A percentile compares a stretch with the other conserved stretches of the same genome.
phyloP scores from a whole-genome alignment of 2,888 invertebrate genomes.

The Leucoma salicis region DNA sequence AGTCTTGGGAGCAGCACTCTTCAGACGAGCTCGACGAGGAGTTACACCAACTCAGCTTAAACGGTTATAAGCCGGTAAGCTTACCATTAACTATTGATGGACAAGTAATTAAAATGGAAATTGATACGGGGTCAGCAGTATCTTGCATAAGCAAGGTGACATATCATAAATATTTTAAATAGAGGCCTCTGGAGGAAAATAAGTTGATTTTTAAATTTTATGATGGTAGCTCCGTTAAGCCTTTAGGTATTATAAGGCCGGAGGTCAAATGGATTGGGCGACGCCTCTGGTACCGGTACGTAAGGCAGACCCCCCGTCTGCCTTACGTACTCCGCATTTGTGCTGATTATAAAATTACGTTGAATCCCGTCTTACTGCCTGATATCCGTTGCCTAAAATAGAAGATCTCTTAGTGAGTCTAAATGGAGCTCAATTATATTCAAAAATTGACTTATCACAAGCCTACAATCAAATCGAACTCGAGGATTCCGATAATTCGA shows the following conservation, averaged over 20 bases:
- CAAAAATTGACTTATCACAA: no score
- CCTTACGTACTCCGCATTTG: slow-evolving; percentile 24
- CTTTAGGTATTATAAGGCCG: slow-evolving; percentile 32
- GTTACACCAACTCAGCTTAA: neutral
- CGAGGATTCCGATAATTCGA: no score
- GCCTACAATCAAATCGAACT: no score
- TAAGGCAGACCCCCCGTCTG: slow-evolving; percentile 32
- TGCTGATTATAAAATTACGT: slow-evolving; percentile 30
- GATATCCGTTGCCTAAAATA: slow-evolving; percentile 4
- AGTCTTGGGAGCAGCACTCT: neutral
- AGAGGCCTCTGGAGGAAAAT: no score
- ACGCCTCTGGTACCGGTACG: slow-evolving; percentile 24
- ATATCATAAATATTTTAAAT: no score
- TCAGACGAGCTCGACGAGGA: neutral
- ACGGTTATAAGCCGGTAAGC: neutral
- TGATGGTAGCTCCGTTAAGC: no score
- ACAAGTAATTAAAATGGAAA: neutral
- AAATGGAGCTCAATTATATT: no score
- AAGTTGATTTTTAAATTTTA: no score
- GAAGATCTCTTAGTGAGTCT: slow-evolving; percentile 4
- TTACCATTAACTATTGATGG: neutral
- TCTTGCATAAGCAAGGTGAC: no score
- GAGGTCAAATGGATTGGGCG: slow-evolving; percentile 33
- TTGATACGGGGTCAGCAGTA: no score
- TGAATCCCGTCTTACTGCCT: slow-evolving; percentile 12